Conservation (phyloP, 2,888 invertebrate species). For the Calameuta filiformis region DNA sequence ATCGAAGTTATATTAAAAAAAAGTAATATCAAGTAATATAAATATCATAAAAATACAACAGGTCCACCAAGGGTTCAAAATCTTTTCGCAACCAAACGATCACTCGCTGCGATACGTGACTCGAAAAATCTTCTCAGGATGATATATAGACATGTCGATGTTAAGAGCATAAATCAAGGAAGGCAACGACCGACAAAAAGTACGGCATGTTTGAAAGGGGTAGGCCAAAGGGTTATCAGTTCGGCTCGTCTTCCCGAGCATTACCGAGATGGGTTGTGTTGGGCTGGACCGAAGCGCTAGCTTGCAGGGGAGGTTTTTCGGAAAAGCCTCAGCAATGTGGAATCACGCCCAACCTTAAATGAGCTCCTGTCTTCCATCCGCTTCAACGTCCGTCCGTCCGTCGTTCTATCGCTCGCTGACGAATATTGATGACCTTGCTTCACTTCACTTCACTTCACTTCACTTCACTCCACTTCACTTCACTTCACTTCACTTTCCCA, state of each 20-base stretch:
- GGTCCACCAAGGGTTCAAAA: background rate
- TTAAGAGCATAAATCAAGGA: conserved; percentile 13
- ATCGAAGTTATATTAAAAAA: too few relatives aligned
- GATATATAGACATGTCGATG: conserved; percentile 3
- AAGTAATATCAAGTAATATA: background rate
- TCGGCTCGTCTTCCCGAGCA: background rate
- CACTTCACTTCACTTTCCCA: conserved; percentile 14
- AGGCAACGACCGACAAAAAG: background rate
- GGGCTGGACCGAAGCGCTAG: background rate
- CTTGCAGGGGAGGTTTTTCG: conserved; percentile 1
- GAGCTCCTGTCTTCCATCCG: conserved; percentile 6
- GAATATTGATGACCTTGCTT: conserved; percentile 40
- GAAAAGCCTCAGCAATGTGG: conserved; percentile 20
- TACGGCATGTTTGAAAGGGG: background rate
- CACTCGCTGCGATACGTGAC: background rate
- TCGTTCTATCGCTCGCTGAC: conserved; percentile 37
- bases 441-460: background rate
- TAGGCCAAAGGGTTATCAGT: conserved; percentile 2
- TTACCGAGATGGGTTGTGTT: background rate
- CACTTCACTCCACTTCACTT: conserved; percentile 19
- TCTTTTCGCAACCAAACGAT: background rate
- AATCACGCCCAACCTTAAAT: conserved; percentile 18
- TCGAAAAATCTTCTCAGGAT: background rate
- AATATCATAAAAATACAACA: background rate
- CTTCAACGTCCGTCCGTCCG: background rate